A percentile compares a stretch with the other conserved stretches of the same genome.
Conservation (phyloP, 1,140 invertebrate species). For the Archivesica marissinica region DNA sequence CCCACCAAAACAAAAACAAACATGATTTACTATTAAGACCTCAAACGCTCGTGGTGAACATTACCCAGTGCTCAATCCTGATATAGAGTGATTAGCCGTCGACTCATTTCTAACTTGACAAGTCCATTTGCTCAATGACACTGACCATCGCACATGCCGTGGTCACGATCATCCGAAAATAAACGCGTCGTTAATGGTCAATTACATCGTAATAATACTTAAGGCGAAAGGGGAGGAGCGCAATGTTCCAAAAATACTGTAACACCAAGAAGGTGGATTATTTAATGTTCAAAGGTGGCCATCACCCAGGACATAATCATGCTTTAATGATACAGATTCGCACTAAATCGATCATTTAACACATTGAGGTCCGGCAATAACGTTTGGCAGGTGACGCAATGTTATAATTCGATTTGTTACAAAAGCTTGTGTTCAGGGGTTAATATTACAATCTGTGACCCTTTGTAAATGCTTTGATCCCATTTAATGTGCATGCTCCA, state of each 20-base stretch:
- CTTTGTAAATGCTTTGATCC: neutral
- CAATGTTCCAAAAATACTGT: slow-evolving; percentile 20
- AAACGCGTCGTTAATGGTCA: slow-evolving; percentile 38
- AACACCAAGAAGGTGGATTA: neutral
- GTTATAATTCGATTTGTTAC: slow-evolving; percentile 5
- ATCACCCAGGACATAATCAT: neutral
- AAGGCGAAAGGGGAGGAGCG: neutral
- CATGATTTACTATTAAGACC: too few relatives aligned
- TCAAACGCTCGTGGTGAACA: too few relatives aligned
- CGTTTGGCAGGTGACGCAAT: slow-evolving; percentile 1
- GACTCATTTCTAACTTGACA: neutral
- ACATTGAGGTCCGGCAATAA: slow-evolving; percentile 9
- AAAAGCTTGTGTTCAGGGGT: neutral
- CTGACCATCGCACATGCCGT: neutral
- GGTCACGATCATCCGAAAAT: slow-evolving; percentile 31
- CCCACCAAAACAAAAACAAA: too few relatives aligned
- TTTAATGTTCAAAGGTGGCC: neutral
- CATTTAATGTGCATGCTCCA: neutral
- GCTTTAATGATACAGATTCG: slow-evolving; percentile 14
- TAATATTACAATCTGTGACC: neutral
- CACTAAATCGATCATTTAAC: neutral
- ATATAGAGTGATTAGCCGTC: neutral
- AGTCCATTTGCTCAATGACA: slow-evolving; percentile 36
- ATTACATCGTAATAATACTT: slow-evolving; percentile 40
- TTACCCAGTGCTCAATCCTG: too few relatives aligned